Conservation (phyloP, 1,140 invertebrate genomes). For the Psilanteris sp. region DNA sequence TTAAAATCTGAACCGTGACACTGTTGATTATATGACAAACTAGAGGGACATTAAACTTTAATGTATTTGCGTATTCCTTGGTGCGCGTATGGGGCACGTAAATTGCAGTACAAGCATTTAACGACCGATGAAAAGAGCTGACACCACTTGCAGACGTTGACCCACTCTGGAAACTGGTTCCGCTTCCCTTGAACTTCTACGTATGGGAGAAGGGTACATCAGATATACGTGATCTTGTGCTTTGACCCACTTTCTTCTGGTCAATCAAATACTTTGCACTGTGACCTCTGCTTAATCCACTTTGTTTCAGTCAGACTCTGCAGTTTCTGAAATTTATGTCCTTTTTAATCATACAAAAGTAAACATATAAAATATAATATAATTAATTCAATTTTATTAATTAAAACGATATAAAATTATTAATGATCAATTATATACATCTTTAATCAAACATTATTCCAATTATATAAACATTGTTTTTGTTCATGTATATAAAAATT, state of each 20-base stretch:
- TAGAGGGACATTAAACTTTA: constrained; percentile 45
- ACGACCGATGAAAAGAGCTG: constrained; percentile 62
- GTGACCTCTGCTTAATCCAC: constrained; percentile 74
- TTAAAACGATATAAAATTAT: no score
- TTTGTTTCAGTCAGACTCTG: constrained; percentile 51
- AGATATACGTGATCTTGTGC: constrained; percentile 66
- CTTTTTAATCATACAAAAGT: no score
- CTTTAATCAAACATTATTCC: no score
- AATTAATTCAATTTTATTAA: no score
- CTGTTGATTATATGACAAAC: constrained; percentile 54
- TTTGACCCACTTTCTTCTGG: constrained; percentile 78
- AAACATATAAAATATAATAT: no score
- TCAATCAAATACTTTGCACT: constrained; percentile 65
- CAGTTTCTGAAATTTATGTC: constrained; percentile 32
- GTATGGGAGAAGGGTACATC: constrained; percentile 60
- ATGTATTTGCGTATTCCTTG: constrained; percentile 48
- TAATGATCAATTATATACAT: no score
- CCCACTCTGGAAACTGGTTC: constrained; percentile 79
- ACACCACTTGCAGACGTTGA: constrained; percentile 74
- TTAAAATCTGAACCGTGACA: constrained; percentile 55
- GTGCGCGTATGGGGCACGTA: constrained; percentile 51
- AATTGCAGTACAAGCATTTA: constrained; percentile 60
- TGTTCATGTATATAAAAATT: no score
- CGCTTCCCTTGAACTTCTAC: constrained; percentile 73
- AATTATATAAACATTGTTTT: no score